Evolutionary conservation across 2,113 vertebrate species (phyloP), one percentile per base, ranked within the genome.

Genomic region (Cyphomyrus plagiostoma): DNA sequence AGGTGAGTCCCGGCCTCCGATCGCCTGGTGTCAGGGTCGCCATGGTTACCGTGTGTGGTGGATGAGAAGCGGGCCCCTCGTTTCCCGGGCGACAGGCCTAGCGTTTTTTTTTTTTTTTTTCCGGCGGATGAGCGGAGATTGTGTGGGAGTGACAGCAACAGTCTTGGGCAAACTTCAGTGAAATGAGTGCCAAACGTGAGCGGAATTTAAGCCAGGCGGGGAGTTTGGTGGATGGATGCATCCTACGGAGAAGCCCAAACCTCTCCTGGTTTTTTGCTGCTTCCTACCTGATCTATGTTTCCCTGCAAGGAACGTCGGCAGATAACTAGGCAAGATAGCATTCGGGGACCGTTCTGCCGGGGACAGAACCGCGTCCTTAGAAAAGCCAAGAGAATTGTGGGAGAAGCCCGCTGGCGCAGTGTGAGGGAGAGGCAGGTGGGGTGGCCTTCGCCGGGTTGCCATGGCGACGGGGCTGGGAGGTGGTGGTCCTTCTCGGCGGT

Each of bases 1-100:
- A 92, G 97, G 97, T 98, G 91, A 92, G 97, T 3, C 2, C 91
- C 84, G 87, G 35, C 82, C 3, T 45, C 45, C 49, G 48, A 35
- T 53, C 30, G 30, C 48, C 85, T 87, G 50, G 26, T 39, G 49
- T 50, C 49, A 2, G 30, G 85, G 85, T 87, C 85, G 39, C 85
- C 85, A 87, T 87, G 85, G 85, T 87, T 87, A 87, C 85, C 19
- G n/a, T 35, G 48, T 17, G 48, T 48, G n/a, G 84, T 26, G n/a
- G 84, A 87, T 49, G n/a, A n/a, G 50, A 26, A 87, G 50, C 48
- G 85, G 85, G 49, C n/a, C 50, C 13, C 50, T 87, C 48, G 85
- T 53, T 87, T 87, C 85, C 85, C 30, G 26, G n/a, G 85, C 50
- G 48, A 87, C 85, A 87, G 85, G n/a, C 50, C 23, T 35, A 87